Conservation (phyloP, 2,113 vertebrate species). For the Stomatorhinus ivindoensis region DNA sequence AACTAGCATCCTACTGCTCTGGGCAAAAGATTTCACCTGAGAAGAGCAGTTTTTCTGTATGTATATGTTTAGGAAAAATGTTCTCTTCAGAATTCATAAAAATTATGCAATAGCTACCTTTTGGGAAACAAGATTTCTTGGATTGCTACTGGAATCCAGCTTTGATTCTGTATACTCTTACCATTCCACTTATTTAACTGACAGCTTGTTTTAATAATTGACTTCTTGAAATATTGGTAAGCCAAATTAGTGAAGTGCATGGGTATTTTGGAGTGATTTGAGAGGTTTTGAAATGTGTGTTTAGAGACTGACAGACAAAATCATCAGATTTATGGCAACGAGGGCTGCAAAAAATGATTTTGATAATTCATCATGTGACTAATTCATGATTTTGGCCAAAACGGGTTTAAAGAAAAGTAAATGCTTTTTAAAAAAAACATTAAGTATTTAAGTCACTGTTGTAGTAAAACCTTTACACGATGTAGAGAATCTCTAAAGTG, state of each 20-base stretch:
- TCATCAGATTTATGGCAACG: no score
- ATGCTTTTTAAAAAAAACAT: background rate
- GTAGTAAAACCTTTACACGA: background rate
- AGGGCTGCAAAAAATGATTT: background rate
- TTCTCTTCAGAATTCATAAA: background rate
- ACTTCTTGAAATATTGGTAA: background rate
- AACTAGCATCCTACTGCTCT: background rate
- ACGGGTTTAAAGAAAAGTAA: background rate
- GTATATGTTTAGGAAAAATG: background rate
- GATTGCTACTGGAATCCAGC: background rate
- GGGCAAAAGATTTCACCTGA: background rate
- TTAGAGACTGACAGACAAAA: background rate
- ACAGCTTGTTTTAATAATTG: background rate
- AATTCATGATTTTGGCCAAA: background rate
- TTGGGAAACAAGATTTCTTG: background rate
- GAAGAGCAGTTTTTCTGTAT: background rate
- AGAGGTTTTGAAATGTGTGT: background rate
- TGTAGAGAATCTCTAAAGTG: background rate
- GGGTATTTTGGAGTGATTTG: background rate
- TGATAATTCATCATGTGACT: background rate
- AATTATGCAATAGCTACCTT: background rate
- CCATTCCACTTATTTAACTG: background rate
- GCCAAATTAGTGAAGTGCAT: background rate
- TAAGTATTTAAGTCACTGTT: background rate
- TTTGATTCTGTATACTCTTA: background rate